phyloP scores from a whole-genome alignment of 2,797 vertebrate genomes.

The Bradypodion ventrale region DNA sequence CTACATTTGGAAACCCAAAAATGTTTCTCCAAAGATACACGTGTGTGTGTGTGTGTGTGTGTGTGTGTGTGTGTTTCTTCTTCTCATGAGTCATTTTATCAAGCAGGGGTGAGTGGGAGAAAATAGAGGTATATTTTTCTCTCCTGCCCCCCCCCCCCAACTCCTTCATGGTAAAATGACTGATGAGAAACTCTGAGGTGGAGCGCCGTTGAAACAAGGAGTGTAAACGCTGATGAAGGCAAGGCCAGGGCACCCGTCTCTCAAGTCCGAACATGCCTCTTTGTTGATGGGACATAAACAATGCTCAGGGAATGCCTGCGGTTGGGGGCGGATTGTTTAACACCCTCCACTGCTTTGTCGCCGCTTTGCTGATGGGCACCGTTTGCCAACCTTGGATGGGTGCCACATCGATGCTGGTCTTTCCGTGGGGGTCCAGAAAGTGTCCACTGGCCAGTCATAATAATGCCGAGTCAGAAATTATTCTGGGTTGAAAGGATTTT shows the following conservation, averaged over 20 bases:
- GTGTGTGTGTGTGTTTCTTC: neutral
- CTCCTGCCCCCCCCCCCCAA: no score
- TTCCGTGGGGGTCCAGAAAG: neutral
- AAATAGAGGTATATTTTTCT: no score
- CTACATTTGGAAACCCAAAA: slow-evolving; percentile 30
- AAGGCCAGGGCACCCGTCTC: slow-evolving; percentile 61
- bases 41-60: no score
- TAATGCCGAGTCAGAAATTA: no score
- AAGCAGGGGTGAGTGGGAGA: no score
- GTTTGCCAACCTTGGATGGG: slow-evolving; percentile 5
- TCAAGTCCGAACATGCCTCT: slow-evolving; percentile 71
- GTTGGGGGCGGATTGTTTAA: slow-evolving; percentile 46
- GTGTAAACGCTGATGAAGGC: slow-evolving; percentile 68
- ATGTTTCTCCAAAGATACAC: slow-evolving; percentile 38
- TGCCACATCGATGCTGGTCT: neutral
- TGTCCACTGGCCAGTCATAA: neutral
- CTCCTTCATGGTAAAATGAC: slow-evolving; percentile 65
- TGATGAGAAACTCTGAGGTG: slow-evolving; percentile 74
- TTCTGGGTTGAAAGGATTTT: neutral
- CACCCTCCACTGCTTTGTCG: slow-evolving; percentile 33
- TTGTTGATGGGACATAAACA: slow-evolving; percentile 58
- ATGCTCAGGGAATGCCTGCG: slow-evolving; percentile 58
- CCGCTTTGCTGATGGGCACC: slow-evolving; percentile 24
- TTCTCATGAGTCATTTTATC: no score
- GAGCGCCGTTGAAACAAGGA: slow-evolving; percentile 72